phyloP scores from a whole-genome alignment of 2,113 vertebrate species.

The Dinomys branickii region DNA sequence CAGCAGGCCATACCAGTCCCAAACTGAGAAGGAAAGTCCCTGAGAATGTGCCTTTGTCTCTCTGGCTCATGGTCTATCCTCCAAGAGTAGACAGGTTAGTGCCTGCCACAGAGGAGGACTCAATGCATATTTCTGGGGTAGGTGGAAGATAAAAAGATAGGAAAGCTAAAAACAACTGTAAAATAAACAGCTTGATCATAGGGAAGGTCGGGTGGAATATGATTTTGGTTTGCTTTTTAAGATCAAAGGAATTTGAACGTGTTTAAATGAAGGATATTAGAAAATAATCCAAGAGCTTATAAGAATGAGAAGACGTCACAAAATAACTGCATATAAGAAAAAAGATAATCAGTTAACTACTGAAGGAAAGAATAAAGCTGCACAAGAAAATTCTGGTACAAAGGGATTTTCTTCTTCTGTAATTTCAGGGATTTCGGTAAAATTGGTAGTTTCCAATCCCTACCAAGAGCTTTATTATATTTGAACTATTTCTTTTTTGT shows the following conservation, averaged over 20 bases:
- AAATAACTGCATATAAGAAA: constrained; percentile 12
- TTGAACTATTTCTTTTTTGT: not conserved
- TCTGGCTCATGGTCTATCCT: not conserved
- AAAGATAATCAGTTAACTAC: not conserved
- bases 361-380: not conserved
- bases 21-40: not conserved
- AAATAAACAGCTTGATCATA: not conserved
- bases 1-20: not conserved
- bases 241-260: constrained; percentile 3
- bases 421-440: not conserved
- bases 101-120: not conserved
- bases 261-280: constrained; percentile 8
- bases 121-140: not conserved
- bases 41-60: not conserved
- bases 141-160: not conserved
- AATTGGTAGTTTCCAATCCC: constrained; percentile 1
- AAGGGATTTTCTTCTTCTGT: constrained; percentile 3
- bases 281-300: constrained; percentile 19
- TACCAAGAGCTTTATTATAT: not conserved
- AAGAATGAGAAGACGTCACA: not conserved
- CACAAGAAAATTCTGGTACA: not conserved
- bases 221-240: constrained; percentile 1
- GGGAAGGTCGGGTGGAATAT: not conserved
- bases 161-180: not conserved
- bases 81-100: not conserved